A percentile compares a stretch with the other conserved stretches of the same genome.
Conservation (phyloP, 1,140 invertebrate genomes). For the Notospermus geniculatus region DNA sequence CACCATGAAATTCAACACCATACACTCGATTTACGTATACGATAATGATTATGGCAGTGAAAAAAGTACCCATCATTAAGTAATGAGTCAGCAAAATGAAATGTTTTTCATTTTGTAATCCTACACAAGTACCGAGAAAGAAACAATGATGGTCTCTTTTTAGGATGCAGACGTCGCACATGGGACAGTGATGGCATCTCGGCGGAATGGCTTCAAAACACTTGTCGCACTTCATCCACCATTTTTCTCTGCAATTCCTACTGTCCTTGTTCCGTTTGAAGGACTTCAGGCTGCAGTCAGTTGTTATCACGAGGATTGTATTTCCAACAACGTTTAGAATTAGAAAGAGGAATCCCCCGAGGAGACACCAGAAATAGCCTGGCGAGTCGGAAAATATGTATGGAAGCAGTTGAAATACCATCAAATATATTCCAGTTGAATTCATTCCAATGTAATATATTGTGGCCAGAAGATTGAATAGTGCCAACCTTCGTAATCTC, state of each 20-base stretch:
- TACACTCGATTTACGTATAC: constrained; percentile 32
- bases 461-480: background rate
- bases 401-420: background rate
- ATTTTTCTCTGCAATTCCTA: background rate
- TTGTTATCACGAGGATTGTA: background rate
- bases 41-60: constrained; percentile 40
- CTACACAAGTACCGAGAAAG: constrained; percentile 86
- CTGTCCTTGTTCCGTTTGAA: background rate
- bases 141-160: constrained; percentile 94
- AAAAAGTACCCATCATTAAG: constrained; percentile 55
- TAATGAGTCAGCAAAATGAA: constrained; percentile 82
- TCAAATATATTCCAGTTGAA: background rate
- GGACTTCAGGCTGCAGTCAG: background rate
- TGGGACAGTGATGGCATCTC: constrained; percentile 80
- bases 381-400: background rate
- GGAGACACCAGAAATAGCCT: background rate
- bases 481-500: background rate
- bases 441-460: background rate
- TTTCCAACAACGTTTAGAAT: background rate
- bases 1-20: constrained; percentile 1
- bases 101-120: constrained; percentile 84
- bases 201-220: constrained; percentile 31
- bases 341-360: background rate
- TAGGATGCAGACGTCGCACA: constrained; percentile 78
- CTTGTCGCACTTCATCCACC: constrained; percentile 30